Conservation (phyloP, 2,888 invertebrate genomes). For the Apodemia duryi region DNA sequence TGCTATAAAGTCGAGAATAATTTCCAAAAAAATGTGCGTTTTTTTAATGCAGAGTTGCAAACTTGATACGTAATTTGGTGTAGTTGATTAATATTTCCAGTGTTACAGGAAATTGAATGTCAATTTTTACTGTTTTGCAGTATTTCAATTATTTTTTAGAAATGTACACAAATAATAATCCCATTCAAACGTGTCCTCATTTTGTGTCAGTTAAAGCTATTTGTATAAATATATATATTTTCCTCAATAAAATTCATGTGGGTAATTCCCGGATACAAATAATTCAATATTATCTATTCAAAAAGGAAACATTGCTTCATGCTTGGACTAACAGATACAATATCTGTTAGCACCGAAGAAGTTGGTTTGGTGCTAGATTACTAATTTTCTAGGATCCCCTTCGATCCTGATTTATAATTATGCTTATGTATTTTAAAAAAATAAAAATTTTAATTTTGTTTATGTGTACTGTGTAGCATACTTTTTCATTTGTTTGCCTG, state of each 20-base stretch:
- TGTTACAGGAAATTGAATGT: too few relatives aligned
- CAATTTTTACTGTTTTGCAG: too few relatives aligned
- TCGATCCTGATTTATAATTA: too few relatives aligned
- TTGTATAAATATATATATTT: background rate
- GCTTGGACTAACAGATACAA: background rate
- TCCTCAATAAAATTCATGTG: background rate
- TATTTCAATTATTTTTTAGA: background rate
- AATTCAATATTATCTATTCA: background rate
- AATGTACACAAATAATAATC: background rate
- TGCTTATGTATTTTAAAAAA: too few relatives aligned
- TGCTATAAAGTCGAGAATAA: too few relatives aligned
- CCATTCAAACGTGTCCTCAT: background rate
- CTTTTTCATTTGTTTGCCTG: too few relatives aligned
- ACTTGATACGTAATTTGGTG: too few relatives aligned
- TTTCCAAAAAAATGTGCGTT: too few relatives aligned
- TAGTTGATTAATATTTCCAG: too few relatives aligned
- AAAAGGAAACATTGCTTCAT: slow-evolving; percentile 1
- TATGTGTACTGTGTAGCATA: too few relatives aligned
- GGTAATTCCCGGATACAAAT: background rate
- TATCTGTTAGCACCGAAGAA: background rate
- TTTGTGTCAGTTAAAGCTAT: background rate
- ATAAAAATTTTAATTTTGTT: too few relatives aligned
- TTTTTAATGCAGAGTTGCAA: too few relatives aligned
- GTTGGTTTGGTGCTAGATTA: background rate
- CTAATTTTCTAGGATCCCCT: background rate